Evolutionary conservation across 2,888 invertebrate species (phyloP).

Genomic region (Apotomis betuletana): DNA sequence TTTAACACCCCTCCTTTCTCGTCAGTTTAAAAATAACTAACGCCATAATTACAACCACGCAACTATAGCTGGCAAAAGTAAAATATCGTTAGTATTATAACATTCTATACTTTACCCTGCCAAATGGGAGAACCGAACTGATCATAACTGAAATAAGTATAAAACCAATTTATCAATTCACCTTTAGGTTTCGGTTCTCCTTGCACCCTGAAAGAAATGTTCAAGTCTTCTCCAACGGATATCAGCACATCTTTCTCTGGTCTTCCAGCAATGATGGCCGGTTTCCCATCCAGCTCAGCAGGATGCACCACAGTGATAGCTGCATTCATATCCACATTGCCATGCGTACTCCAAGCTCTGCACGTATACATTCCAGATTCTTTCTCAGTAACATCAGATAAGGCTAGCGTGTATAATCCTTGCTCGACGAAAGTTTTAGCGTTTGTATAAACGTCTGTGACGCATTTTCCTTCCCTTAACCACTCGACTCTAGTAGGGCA

Average conservation of each 20-base stretch:
- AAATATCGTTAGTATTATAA: no score
- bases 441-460: conserved; percentile 83
- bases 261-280: conserved; percentile 90
- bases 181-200: conserved; percentile 94
- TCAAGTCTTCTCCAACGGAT: conserved; percentile 91
- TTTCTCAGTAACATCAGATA: conserved; percentile 87
- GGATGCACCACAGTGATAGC: conserved; percentile 87
- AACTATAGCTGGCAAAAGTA: no score
- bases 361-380: conserved; percentile 91
- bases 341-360: conserved; percentile 88
- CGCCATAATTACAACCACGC: no score
- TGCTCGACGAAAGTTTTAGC: conserved; percentile 86
- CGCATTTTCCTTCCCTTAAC: conserved; percentile 86
- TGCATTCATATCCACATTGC: conserved; percentile 88
- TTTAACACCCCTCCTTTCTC: no score
- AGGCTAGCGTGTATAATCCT: conserved; percentile 88
- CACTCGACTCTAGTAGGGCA: conserved; percentile 89
- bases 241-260: conserved; percentile 90
- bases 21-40: no score
- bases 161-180: conserved; percentile 58
- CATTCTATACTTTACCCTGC: no score
- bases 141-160: neutral
- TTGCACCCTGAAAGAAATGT: conserved; percentile 90
- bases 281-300: conserved; percentile 86
- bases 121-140: no score